These are phyloP conservation scores for Tridacna gigas DNA, from an alignment of 2,888 invertebrate genomes.

Conservation along the genomic window DNA sequence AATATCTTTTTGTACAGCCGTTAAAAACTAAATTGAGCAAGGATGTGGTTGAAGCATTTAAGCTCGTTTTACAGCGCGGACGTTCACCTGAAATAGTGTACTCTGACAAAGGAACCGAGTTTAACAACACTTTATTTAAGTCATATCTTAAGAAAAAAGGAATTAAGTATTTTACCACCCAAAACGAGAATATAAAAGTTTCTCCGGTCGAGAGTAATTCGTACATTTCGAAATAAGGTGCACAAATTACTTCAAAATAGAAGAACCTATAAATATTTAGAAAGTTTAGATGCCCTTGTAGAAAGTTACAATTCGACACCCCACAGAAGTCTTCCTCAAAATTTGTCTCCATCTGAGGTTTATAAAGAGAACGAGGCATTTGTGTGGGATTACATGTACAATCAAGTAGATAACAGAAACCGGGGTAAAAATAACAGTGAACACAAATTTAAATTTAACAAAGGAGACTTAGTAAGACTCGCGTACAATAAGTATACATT, in stretches of 20 bases:
- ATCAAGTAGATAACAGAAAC: neutral
- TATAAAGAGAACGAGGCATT: conserved; percentile 1
- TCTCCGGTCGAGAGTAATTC: conserved; percentile 36
- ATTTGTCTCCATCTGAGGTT: conserved; percentile 22
- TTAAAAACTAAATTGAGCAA: conserved; percentile 3
- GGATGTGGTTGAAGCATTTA: neutral
- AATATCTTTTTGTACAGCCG: conserved; percentile 36
- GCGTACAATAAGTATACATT: conserved; percentile 33
- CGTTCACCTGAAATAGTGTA: conserved; percentile 8
- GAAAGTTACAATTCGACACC: conserved; percentile 38
- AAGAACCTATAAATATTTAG: too few species aligned
- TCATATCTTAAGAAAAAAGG: conserved; percentile 2
- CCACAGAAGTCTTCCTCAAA: too few species aligned
- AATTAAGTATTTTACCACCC: conserved; percentile 34
- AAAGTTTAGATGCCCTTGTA: too few species aligned
- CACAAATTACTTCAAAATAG: too few species aligned
- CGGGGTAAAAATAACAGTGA: too few species aligned
- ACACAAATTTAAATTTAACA: conserved; percentile 33
- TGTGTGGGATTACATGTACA: conserved; percentile 24
- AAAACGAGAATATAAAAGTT: too few species aligned
- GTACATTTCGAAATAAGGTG: neutral
- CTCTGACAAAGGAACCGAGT: conserved; percentile 34
- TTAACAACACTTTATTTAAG: conserved; percentile 16
- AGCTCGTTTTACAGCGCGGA: neutral
- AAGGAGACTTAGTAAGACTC: conserved; percentile 42